Base-by-base conservation (phyloP, 2,888 invertebrate genomes). In the Limnephilus rhombicus region DNA sequence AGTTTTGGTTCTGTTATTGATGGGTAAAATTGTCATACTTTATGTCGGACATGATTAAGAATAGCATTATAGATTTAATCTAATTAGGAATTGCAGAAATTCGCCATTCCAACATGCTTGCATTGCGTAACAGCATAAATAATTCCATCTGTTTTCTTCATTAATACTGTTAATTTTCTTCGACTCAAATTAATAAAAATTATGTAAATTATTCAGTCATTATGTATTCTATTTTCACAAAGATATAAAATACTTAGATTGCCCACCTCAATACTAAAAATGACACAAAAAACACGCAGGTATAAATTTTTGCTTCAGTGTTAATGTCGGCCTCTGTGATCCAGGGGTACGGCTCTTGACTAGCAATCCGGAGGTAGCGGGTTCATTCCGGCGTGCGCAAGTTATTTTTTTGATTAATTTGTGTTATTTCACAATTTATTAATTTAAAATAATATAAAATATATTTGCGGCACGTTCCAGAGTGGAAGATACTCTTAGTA, bases 151-250 rank as follows among this genome's bases (percentile, higher is more conserved):
- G 31, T 82, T 82, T 31, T 12, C 31, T 31, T 82, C 31, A 18
- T 41, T 68, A 88, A 88, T 88, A 88, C 88, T 88, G 88, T 80
- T 5, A 88, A 49, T 49, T 86, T 86, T 45, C 83, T 37, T 34
- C 37, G n/a, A 31, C 68, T 49, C 49, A 31, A 31, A 34, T 18
- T 87, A 87, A 49, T 68, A 45, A 86, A 31, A 68, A 88, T 41
- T 45, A 81, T 15, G 80, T 68, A 68, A 88, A 88, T 80, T 89
- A 81, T 81, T 89, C 89, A 89, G 89, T 89, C 81, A 81, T 89
- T 89, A 31, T 31, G 31, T 31, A 81, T 82, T 82, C 41, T 89
- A 82, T 34, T 86, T 2, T 90, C 24, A 85, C 68, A 68, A 24
- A 53, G 53, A 18, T 18, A 18, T 53, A 53, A 53, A 53, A 53